phyloP scores from a whole-genome alignment of 2,888 invertebrate species.

The Unio delphinus region DNA sequence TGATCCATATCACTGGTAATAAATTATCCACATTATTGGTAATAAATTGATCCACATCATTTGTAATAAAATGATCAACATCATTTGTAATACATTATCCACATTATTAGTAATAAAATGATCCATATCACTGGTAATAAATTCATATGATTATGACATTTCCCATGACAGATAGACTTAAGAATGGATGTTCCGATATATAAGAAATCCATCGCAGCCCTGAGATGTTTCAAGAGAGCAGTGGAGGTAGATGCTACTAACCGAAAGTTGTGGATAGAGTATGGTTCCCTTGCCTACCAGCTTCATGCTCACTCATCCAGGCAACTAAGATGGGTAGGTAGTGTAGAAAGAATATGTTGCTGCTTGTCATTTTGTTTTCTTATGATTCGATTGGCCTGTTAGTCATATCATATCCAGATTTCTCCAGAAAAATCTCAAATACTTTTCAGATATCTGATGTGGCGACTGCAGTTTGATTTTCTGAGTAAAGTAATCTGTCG shows the following conservation, averaged over 20 bases:
- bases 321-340: slow-evolving; percentile 82
- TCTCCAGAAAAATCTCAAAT: background rate
- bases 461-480: background rate
- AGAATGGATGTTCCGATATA: slow-evolving; percentile 65
- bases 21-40: background rate
- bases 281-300: slow-evolving; percentile 90
- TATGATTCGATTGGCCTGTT: background rate
- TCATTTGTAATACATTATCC: no score
- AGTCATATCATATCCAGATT: background rate
- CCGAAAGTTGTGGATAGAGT: slow-evolving; percentile 88
- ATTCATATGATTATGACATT: background rate
- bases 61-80: no score
- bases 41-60: no score
- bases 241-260: slow-evolving; percentile 81
- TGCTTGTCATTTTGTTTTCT: background rate
- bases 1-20: background rate
- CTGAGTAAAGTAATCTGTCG: no score
- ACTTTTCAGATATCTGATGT: background rate
- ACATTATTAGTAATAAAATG: no score
- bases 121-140: background rate
- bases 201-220: slow-evolving; percentile 76
- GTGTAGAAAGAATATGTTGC: background rate
- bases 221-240: slow-evolving; percentile 86
- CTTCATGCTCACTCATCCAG: slow-evolving; percentile 92
- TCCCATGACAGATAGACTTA: slow-evolving; percentile 54